Percentiles rank a stretch among this genome's conserved stretches.
phyloP scores from a whole-genome alignment of 2,797 vertebrate genomes.

The Pseudochromis fuscus region DNA sequence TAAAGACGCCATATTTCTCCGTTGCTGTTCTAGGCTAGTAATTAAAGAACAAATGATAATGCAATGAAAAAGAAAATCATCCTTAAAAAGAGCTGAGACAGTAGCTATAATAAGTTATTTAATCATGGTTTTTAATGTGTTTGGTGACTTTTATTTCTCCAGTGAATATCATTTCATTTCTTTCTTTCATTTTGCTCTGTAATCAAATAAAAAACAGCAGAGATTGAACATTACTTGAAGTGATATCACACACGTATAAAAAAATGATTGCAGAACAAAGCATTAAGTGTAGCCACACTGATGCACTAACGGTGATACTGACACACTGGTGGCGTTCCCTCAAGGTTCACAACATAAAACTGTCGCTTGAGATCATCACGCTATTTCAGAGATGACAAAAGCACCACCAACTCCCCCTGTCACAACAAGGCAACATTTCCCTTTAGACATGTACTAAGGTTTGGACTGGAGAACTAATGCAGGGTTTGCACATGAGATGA shows the following conservation, averaged over 20 bases:
- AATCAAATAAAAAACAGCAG: constrained; percentile 12
- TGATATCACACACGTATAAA: background rate
- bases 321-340: constrained; percentile 33
- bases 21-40: constrained; percentile 35
- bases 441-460: constrained; percentile 18
- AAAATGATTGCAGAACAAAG: constrained; percentile 3
- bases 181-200: constrained; percentile 4
- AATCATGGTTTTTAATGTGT: constrained; percentile 31
- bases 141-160: constrained; percentile 33
- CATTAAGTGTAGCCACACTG: background rate
- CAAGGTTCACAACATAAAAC: constrained; percentile 33
- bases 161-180: background rate
- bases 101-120: constrained; percentile 20
- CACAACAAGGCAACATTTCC: constrained; percentile 46
- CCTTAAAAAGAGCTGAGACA: constrained; percentile 22
- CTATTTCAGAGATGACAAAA: constrained; percentile 28
- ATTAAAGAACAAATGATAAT: constrained; percentile 38
- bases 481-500: background rate
- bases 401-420: constrained; percentile 36
- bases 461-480: constrained; percentile 15
- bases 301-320: background rate
- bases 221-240: background rate
- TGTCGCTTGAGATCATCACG: constrained; percentile 57
- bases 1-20: constrained; percentile 37
- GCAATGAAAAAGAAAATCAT: constrained; percentile 37